Base-by-base conservation (phyloP, 1,140 invertebrate genomes). In the Caligus rogercresseyi region DNA sequence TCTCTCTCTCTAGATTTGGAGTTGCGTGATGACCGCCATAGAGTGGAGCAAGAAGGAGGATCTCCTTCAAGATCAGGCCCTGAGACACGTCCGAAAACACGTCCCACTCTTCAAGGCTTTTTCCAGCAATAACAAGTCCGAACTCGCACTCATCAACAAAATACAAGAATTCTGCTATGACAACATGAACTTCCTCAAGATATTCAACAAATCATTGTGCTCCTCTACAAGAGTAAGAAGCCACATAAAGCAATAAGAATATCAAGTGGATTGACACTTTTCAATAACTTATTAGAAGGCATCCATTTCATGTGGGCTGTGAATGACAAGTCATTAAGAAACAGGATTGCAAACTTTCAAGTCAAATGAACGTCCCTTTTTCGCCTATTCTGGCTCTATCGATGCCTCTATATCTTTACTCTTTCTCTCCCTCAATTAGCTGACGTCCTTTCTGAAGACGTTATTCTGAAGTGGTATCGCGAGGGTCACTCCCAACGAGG, bases 41-140 rank as follows among this genome's bases (percentile, higher is more conserved):
- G 91, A 97, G 76, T 96, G 91, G 91, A 96, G 94, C 74, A 97
- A 96, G 75, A 95, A 95, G 74, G 91, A 95, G 76, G 91, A 96
- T 74, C 75, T 97, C 64, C 82, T 95, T 64, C 89, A 89, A 19
- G 67, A 70, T 21, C 67, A 69, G 58, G 68, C 68, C 20, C 54
- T 68, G 15, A 65, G 65, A 60, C 67, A 69, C 64, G 61, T 70
- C 18, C 64, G 65, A 25, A 64, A 79, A 66, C 93, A 90, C 73
- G 85, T 86, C 67, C 79, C 81, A 52, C 76, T 97, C 64, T 82
- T 96, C 71, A 82, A 81, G 66, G 86, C 87, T 15, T 92, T 95
- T 70, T 84, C 87, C 66, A 80, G 80, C 7, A 70, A 69, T 68
- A 84, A 81, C 66, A 85, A 83, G 69, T 84, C 89, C 57, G 88